Evolutionary conservation across 1,140 invertebrate species (phyloP).

Genomic region (Macrotrachela quadricornifera): DNA sequence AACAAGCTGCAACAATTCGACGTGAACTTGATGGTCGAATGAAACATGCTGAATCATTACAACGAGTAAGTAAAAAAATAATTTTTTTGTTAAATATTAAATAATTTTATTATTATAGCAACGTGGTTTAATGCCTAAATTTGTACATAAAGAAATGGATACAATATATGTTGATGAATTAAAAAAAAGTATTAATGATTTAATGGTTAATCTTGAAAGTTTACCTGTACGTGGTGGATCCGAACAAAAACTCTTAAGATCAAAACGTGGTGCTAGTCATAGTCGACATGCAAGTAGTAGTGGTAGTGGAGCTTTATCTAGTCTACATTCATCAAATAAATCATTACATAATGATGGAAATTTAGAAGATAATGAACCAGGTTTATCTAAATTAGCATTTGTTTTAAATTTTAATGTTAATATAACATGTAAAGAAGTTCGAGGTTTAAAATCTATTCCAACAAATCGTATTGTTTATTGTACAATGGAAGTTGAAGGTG

Average conservation of each 20-base stretch:
- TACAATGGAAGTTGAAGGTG: conserved; percentile 92
- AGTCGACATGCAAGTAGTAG: conserved; percentile 9
- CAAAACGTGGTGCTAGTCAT: background rate
- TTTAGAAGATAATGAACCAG: background rate
- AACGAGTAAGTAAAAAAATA: conserved; percentile 44
- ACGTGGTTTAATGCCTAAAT: conserved; percentile 94
- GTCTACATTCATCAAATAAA: too few species aligned
- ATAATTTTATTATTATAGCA: conserved; percentile 29
- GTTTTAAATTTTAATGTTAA: conserved; percentile 85
- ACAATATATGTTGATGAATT: conserved; percentile 93
- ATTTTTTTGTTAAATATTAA: background rate
- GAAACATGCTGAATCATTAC: conserved; percentile 86
- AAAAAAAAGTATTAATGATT: conserved; percentile 81
- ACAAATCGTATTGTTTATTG: conserved; percentile 96
- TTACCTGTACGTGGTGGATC: conserved; percentile 64
- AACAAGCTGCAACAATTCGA: conserved; percentile 94
- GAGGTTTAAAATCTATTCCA: conserved; percentile 80
- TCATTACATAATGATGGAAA: too few species aligned
- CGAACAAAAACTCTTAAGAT: conserved; percentile 59
- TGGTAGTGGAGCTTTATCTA: too few species aligned
- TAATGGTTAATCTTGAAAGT: conserved; percentile 96
- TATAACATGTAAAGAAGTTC: conserved; percentile 94
- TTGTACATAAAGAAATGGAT: conserved; percentile 99
- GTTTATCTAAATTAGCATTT: conserved; percentile 78
- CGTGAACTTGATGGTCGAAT: conserved; percentile 89